Base-by-base conservation (phyloP, 2,113 vertebrate genomes). In the Vidua macroura region DNA sequence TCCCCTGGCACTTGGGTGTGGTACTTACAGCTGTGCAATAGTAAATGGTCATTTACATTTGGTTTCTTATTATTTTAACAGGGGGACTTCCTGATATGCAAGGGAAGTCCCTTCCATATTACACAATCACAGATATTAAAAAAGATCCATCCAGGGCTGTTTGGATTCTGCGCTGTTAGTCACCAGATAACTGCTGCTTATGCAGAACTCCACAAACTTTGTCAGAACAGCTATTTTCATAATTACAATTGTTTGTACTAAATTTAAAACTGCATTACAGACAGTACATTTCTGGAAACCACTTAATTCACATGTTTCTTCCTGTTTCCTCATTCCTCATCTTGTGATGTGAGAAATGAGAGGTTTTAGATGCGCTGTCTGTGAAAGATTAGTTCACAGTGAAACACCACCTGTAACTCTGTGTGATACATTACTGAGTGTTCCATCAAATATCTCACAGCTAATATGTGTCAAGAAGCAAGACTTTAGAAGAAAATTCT, bases 371-470 rank as follows among this genome's bases (percentile, higher is more conserved):
- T 24, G 37, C 21, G 0, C 64, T 52, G 64, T 46, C 13, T 17
- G 1, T 9, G 5, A 8, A 2, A 22, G 33, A 30, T 23, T 9
- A 7, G 37, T 8, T 13, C 48, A 37, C 11, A 60, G 83, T 0
- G 3, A 35, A 62, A 41, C 2, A 3, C 43, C 35, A 19, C 20
- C 6, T 7, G 4, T 16, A 30, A 23, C 51, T 23, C 17, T 1
- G 18, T 5, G 6, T 5, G 27, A 68, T 2, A 11, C 20, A 6
- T 4, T 9, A 15, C 53, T 76, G 1, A 6, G 30, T 0, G 0
- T 25, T 17, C 66, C 7, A 16, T 21, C 27, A 22, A 20, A 33
- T 6, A 35, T 11, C 58, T 35, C 28, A 6, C 1, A 35, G 5
- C 13, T 44, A 28, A 22, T 5, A 10, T 0, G 2, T 20, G 39